Evolutionary conservation across 2,113 vertebrate species (phyloP).

Genomic region (Fulica atra): DNA sequence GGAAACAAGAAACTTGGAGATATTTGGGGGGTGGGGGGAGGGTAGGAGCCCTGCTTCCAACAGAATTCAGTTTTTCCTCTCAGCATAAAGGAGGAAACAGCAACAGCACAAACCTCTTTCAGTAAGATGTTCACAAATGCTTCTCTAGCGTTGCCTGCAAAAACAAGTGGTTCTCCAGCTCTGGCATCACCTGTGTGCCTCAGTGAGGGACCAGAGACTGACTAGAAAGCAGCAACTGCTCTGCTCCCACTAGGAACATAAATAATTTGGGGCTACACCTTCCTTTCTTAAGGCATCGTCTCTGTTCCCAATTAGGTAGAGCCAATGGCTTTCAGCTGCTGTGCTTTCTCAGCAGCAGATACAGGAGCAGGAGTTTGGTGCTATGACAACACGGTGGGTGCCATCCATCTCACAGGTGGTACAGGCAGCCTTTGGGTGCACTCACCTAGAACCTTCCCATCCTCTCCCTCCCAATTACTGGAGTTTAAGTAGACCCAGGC

Average conservation of each 20-base stretch:
- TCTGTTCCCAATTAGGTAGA: constrained; percentile 3
- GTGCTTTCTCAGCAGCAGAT: not conserved
- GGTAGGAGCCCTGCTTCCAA: no score
- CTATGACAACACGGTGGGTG: constrained; percentile 5
- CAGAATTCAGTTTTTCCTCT: not conserved
- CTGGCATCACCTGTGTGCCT: not conserved
- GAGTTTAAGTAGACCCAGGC: not conserved
- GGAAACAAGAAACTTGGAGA: not conserved
- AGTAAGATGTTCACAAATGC: not conserved
- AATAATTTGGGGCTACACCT: constrained; percentile 1
- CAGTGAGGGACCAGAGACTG: not conserved
- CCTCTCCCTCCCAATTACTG: not conserved
- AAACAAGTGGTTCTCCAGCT: not conserved
- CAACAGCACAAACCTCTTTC: not conserved
- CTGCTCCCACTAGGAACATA: not conserved
- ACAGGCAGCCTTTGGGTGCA: not conserved
- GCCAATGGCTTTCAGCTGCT: not conserved
- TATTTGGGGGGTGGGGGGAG: not conserved
- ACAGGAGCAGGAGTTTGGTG: not conserved
- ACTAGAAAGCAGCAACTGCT: not conserved
- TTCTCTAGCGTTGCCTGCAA: not conserved
- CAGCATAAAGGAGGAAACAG: not conserved
- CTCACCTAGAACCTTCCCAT: not conserved
- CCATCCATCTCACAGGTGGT: constrained; percentile 14
- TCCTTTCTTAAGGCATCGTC: not conserved